Base-by-base conservation (phyloP, 2,797 vertebrate species). In the Paratrypauchen microcephalus region DNA sequence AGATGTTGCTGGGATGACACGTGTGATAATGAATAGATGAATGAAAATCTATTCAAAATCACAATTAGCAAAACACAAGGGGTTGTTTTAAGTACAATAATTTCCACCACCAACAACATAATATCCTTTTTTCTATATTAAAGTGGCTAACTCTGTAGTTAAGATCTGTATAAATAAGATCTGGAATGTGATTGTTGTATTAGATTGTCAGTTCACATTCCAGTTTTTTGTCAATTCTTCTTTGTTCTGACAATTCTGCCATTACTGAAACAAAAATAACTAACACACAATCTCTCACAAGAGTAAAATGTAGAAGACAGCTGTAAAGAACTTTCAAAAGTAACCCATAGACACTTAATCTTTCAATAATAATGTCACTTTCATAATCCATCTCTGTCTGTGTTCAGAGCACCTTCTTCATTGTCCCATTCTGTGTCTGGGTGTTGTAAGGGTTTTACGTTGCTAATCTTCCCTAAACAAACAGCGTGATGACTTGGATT, bases 391-490 rank as follows among this genome's bases (percentile, higher is more conserved):
- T 91, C 81, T 90, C 82, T 78, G 77, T 86, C 69, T 56, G 66
- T 74, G 77, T 74, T 78, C 84, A 81, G 78, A 72, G 68, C 77
- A 73, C 85, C 79, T 65, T 66, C 79, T 84, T 75, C 78, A 78
- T 72, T 50, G 81, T 86, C 76, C 81, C 80, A 84, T 72, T 73
- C 30, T 69, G 69, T 89, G 89, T 92, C 88, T 91, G 91, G 92
- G 91, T 91, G 91, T 92, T 91, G 89, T 92, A 91, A 90, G 89
- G 92, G 85, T 91, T 93, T 94, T 93, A 94, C 90, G 86, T 91
- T 90, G 88, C 91, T 94, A 94, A 94, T 94, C 92, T 93, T 90
- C 71, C 88, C 88, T 91, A 94, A 94, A 94, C 90, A 94, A 94
- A 93, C 91, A 89, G 21, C 45, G 70, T 69, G 78, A 78, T 77